These are phyloP conservation scores for Neodiprion lecontei DNA, from an alignment of 1,140 invertebrate species.

Conservation along the genomic window DNA sequence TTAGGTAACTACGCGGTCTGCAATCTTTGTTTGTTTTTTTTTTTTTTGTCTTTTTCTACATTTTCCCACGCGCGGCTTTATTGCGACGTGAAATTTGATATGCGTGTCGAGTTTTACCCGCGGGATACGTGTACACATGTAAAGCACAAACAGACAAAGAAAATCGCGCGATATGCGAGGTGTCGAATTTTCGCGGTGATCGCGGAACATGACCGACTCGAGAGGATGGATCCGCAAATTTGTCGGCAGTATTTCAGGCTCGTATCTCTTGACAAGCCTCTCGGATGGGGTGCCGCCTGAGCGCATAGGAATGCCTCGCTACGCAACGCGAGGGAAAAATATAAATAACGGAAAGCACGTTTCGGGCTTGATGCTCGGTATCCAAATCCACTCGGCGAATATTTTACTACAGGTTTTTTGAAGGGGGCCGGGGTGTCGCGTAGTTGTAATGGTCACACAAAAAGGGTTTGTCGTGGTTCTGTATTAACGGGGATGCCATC, in stretches of 20 bases:
- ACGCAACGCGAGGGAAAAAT: neutral
- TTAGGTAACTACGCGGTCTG: no score
- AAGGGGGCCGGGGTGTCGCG: neutral
- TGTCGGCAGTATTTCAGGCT: neutral
- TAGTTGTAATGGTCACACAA: neutral
- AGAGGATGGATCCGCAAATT: neutral
- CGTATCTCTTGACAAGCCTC: neutral
- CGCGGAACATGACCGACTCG: neutral
- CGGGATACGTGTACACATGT: neutral
- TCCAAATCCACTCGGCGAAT: neutral
- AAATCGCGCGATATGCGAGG: neutral
- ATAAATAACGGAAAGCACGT: constrained; percentile 4
- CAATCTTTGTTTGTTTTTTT: no score
- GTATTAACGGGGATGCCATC: neutral
- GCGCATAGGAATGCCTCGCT: neutral
- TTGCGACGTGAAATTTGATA: neutral
- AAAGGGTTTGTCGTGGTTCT: neutral
- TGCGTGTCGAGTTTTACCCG: constrained; percentile 3
- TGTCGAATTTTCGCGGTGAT: neutral
- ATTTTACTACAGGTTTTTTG: neutral
- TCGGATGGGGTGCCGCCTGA: neutral
- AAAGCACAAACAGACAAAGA: neutral
- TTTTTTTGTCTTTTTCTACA: no score
- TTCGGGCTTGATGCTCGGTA: neutral
- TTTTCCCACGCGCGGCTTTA: neutral